Base-by-base conservation (phyloP, 2,888 invertebrate genomes). In the Diarsia brunnea region DNA sequence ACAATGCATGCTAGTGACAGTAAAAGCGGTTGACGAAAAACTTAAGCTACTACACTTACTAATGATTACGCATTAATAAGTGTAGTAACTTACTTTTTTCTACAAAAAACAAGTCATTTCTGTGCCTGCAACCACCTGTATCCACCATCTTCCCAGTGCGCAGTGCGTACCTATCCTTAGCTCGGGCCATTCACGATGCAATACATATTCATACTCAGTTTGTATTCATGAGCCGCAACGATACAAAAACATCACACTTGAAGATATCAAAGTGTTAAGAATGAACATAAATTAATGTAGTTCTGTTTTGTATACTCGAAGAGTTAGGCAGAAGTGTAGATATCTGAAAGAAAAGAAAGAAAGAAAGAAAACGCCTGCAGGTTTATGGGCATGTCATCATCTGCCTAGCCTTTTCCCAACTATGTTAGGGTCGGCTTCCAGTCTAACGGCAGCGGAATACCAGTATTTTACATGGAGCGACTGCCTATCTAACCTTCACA, bases 131-230 rank as follows among this genome's bases (percentile, higher is more conserved):
- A 11, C 38, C 24, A 24, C 43, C n/a, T 43, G 21, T 14, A n/a
- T 8, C 31, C 51, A 70, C 24, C 16, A 12, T 19, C 21, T 53
- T 21, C 31, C 31, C 47, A 19, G 11, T 8, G 10, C 53, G 24
- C 45, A 67, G 58, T 79, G 51, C 61, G 61, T 47, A 27, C 7
- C 31, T 55, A 24, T 63, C 71, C 82, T 68, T 27, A 75, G 31
- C 68, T 7, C 49, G 43, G 61, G 58, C 68, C 73, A 55, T 76
- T 81, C 81, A 74, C 78, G 70, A 74, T 70, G 73, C 78, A 74
- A 78, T 87, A 85, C 87, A 85, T 85, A 85, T 85, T 82, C 87
- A 85, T 87, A 73, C 69, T 69, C 72, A 61, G 85, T 85, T 85
- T 85, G 82, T 87, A 85, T 87, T 85, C 85, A 85, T 87, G 85